Percentiles rank a stretch among this genome's conserved stretches.
Conservation (phyloP, 2,797 vertebrate species). For the Gila robusta region DNA sequence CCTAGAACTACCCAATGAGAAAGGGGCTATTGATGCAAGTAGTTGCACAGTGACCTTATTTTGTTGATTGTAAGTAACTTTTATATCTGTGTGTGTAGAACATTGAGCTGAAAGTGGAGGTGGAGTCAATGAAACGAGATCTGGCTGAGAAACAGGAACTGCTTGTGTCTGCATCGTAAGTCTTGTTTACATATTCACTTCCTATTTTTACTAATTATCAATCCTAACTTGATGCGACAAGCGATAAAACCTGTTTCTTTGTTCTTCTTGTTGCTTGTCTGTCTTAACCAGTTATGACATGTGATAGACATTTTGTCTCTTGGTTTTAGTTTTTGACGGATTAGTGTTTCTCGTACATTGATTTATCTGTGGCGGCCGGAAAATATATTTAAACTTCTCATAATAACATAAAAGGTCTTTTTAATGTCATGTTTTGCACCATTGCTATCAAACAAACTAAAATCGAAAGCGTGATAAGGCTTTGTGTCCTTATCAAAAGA, state of each 20-base stretch:
- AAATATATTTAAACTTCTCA: too few relatives aligned
- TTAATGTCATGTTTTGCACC: too few relatives aligned
- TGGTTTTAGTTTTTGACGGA: not conserved
- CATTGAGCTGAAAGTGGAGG: constrained; percentile 96
- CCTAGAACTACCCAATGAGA: not conserved
- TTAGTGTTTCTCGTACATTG: not conserved
- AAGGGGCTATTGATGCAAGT: not conserved
- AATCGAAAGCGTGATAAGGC: too few relatives aligned
- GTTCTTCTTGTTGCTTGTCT: not conserved
- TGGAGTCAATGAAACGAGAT: constrained; percentile 95
- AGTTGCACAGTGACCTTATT: not conserved
- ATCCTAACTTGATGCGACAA: not conserved
- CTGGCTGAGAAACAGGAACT: constrained; percentile 92
- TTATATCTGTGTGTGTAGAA: constrained; percentile 79
- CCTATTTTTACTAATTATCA: not conserved
- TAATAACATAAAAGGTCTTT: too few relatives aligned
- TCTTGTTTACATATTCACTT: constrained; percentile 50
- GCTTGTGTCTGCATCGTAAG: constrained; percentile 95
- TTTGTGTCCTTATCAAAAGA: too few relatives aligned
- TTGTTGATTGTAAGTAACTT: constrained; percentile 7
- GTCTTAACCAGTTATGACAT: not conserved
- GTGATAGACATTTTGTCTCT: not conserved
- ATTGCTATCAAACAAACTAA: too few relatives aligned
- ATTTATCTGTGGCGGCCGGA: too few relatives aligned
- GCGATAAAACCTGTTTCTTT: not conserved